Evolutionary conservation across 1,140 invertebrate genomes (phyloP), one percentile per base, ranked within the genome.

Genomic region (Laodelphax striatellus): DNA sequence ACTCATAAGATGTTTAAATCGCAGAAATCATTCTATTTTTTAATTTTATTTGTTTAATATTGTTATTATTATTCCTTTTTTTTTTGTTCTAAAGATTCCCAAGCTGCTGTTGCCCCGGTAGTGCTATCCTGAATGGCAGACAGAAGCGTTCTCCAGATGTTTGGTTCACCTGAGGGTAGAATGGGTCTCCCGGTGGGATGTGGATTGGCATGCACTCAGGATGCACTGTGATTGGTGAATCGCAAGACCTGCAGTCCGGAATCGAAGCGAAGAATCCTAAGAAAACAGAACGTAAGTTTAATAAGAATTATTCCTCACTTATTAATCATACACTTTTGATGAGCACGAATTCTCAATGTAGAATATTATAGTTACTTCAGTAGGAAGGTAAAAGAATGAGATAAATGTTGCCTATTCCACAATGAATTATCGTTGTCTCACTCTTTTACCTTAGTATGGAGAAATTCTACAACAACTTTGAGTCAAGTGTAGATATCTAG

Each of bases 101-200:
- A 42, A 94, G 74, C 46, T 84, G 81, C 64, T 90, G 84, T 70
- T 95, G 92, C 22, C 91, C 93, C 3, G 92, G 87, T 57, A 96
- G 73, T 31, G 91, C 94, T 70, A 94, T 84, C 80, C 94, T 94
- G 67, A 94, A 96, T 6, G 92, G 90, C 71, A 97, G 90, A 69
- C 94, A 97, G 60, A 94, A 79, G 34, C 87, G 78, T 55, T 83
- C 80, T 2, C 92, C 92, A 3, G 86, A 86, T 0, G 85, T 84
- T 8, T 85, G 79, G 69, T 94, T 92, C 0, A 87, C 77, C 58
- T 86, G 84, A 0, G 90, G 90, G 70, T 90, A 94, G 69, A 85
- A 92, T 56, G 90, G 87, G 71, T 94, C 91, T 1, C 88, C 85
- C 0, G 80, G 69, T 0, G 90, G 90, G 8, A 94, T 81, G 0